Evolutionary conservation across 2,888 invertebrate genomes (phyloP).

Genomic region (Cremastobaeus sp.): DNA sequence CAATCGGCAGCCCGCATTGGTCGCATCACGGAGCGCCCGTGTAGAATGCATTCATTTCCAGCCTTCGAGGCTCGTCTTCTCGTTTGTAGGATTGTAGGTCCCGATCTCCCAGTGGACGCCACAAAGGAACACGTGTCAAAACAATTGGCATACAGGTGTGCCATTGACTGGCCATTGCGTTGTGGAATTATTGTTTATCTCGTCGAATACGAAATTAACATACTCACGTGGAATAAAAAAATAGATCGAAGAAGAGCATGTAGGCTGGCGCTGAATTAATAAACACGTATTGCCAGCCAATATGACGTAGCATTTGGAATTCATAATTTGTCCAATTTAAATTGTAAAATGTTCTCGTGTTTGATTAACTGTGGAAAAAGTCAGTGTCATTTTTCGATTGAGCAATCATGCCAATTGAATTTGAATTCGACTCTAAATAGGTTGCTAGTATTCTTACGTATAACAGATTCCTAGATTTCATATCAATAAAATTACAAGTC

Average conservation of each 20-base stretch:
- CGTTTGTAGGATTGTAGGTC: conserved; percentile 53
- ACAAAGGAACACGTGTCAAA: conserved; percentile 77
- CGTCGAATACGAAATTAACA: conserved; percentile 48
- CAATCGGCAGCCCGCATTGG: conserved; percentile 68
- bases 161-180: conserved; percentile 62
- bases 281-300: conserved; percentile 2
- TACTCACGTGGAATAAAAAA: conserved; percentile 37
- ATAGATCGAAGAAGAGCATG: conserved; percentile 36
- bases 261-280: conserved; percentile 46
- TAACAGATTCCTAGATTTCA: too few relatives aligned
- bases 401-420: too few relatives aligned
- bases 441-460: too few relatives aligned
- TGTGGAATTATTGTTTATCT: conserved; percentile 62
- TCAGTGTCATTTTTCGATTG: conserved; percentile 22
- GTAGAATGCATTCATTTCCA: conserved; percentile 51
- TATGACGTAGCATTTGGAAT: conserved; percentile 44
- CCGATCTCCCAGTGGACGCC: conserved; percentile 43
- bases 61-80: conserved; percentile 38
- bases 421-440: too few relatives aligned
- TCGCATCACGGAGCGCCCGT: conserved; percentile 66
- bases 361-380: conserved; percentile 15
- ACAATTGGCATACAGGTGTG: conserved; percentile 76
- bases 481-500: too few relatives aligned
- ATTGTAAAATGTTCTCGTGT: conserved; percentile 31
- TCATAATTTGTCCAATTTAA: conserved; percentile 23